Base-by-base conservation (phyloP, 2,888 invertebrate genomes). In the Romanomermis culicivorax region DNA sequence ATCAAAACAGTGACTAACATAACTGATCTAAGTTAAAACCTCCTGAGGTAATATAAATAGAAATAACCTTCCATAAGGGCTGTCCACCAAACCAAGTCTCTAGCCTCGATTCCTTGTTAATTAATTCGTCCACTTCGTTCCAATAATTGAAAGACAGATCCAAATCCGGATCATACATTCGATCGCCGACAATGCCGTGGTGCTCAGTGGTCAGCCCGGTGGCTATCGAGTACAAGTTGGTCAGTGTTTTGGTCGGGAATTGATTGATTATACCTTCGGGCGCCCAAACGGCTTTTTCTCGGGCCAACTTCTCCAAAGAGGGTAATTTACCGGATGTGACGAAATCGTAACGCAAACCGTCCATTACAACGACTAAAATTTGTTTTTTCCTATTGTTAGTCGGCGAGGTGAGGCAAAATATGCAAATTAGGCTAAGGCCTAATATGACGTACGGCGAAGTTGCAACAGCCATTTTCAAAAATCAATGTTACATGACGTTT, bases 181-280 rank as follows among this genome's bases (percentile, higher is more conserved):
- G 64, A 65, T 78, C 81, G 14, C 77, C 79, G 1, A 80, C 68
- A 29, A 82, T 77, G 0, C 81, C 82, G 68, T 82, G 82, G 23
- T 70, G 73, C 66, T 80, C 80, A 0, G 78, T 74, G 64, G 77
- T 79, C 51, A 79, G 67, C 7, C 81, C 81, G 36, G 80, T n/a
- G 23, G 23, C 23, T 7, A 45, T n/a, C 17, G 45, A 45, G 23
- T 45, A 45, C 11, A 45, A n/a, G 23, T 45, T 45, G 11, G 45
- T 11, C 23, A 45, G 23, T 7, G 45, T 45, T 7, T 7, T 23
- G 23, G 45, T 23, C 17, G 45, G 45, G 23, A 45, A 45, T 23
- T n/a, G 17, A 23, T 45, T 45, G 11, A n/a, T 45, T n/a, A 45
- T 23, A 23, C 45, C 45, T 23, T 23, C 4, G 4, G 11, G 17